Evolutionary conservation across 2,888 invertebrate species (phyloP), one percentile per base, ranked within the genome.

Genomic region (Polia nebulosa): DNA sequence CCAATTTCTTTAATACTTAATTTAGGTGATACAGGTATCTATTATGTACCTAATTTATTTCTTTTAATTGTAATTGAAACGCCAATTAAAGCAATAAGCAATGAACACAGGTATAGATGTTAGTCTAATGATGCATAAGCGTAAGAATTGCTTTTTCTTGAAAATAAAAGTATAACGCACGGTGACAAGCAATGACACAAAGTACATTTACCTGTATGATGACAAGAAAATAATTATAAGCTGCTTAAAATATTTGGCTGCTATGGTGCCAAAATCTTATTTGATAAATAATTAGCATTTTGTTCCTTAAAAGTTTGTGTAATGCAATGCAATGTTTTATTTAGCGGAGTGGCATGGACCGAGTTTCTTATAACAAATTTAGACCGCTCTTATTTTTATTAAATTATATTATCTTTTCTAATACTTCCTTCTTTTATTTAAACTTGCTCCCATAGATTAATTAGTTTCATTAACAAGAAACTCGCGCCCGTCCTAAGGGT

Each of bases 221-320:
- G 11, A 17, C n/a, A 20, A 57, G 22, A 4, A 9, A 60, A 49
- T 57, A 34, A 55, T 61, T 22, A 34, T 29, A 65, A 78, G 62
- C 76, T 68, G 72, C 79, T 74, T 78, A 39, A 51, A 47, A 64
- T 57, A 59, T 47, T 63, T 71, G 59, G 66, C 78, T 80, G 55
- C 49, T 65, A 51, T 11, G 67, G 81, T 80, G 81, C 80, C 81
- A 80, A 81, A 78, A 63, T 70, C 44, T 72, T 67, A 51, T 65
- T 72, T 72, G 32, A 67, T 56, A 66, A 66, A 63, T 63, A 60
- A 20, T 57, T 52, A 77, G 36, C 47, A 41, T 56, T 66, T 60
- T 44, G 4, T 58, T 49, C 20, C 22, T 44, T 56, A 64, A 49
- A 58, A 55, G 34, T 64, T 58, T 51, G 39, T 65, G 36, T 75